Evolutionary conservation across 2,797 vertebrate species (phyloP), one percentile per base, ranked within the genome.

Genomic region (Acipenser transmontanus): DNA sequence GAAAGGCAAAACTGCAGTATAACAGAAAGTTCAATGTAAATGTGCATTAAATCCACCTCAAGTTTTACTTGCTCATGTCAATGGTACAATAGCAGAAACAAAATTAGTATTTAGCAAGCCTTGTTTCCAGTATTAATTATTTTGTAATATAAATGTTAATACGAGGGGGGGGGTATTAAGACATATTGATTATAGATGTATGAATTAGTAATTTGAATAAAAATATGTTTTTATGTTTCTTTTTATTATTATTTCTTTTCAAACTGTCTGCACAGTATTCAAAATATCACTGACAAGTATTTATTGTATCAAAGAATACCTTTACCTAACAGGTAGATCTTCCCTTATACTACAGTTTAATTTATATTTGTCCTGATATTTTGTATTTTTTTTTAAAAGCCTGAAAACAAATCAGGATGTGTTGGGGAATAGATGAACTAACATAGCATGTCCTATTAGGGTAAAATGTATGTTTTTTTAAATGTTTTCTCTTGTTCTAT

Each of bases 291-390:
- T 85, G 88, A 94, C 89, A 93, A 94, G 93, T 99, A 99, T 98
- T 99, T 99, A 98, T 99, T 98, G 92, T 96, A 94, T 93, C 87
- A 87, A 93, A 89, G 34, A 95, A 92, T 93, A 95, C 94, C 84
- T 91, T 93, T 95, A 92, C 94, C 93, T 96, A 95, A 95, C 88
- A 86, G 89, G 83, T 97, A 96, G 94, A 84, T 82, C 88, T 88
- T 82, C 87, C 80, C 87, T 91, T 94, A 92, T 93, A 90, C 92
- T 87, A 80, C 91, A 85, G 91, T 91, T 90, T 99, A 99, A 99
- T 98, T 99, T 99, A 98, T 99, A 97, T 97, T 96, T 95, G 88
- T 96, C 91, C 92, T 92, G 85, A 93, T 97, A 96, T 96, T 95
- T 95, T 97, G 90, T 97, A 95, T 34, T 34, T 3, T n/a, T n/a